Percentiles rank a stretch among this genome's conserved stretches.
Evolutionary conservation across 1,140 invertebrate species (phyloP).

Genomic region (Ceratosolen fusciceps): DNA sequence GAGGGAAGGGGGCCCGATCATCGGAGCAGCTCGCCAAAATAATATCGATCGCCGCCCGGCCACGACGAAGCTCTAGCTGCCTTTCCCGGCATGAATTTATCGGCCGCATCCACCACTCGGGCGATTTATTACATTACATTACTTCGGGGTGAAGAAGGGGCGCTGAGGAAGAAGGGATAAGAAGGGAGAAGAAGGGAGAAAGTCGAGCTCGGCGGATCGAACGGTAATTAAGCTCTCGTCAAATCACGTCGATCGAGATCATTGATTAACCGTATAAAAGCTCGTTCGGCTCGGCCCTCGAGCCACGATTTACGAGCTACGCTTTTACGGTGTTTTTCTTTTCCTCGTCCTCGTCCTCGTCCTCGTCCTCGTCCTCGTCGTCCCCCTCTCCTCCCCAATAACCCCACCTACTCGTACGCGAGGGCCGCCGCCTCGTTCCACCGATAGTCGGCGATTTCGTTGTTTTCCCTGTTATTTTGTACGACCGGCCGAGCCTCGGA

Average conservation of each 20-base stretch:
- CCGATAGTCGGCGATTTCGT: background rate
- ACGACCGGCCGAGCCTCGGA: background rate
- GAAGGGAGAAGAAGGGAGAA: constrained; percentile 22
- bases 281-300: background rate
- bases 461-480: background rate
- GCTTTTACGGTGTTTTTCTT: background rate
- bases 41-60: constrained; percentile 53
- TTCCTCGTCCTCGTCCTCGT: no score
- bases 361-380: no score
- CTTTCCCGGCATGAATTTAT: no score
- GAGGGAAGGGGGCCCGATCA: no score
- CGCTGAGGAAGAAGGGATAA: background rate
- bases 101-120: no score
- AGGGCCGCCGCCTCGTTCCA: no score
- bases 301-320: background rate
- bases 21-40: constrained; percentile 62
- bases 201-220: constrained; percentile 16
- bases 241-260: constrained; percentile 1
- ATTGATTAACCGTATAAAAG: constrained; percentile 18
- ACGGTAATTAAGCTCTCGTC: constrained; percentile 16
- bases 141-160: no score
- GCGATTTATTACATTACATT: no score
- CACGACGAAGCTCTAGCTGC: constrained; percentile 28
- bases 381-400: no score
- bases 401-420: no score